Conservation (phyloP, 2,113 vertebrate genomes). For the Prietella phreatophila region DNA sequence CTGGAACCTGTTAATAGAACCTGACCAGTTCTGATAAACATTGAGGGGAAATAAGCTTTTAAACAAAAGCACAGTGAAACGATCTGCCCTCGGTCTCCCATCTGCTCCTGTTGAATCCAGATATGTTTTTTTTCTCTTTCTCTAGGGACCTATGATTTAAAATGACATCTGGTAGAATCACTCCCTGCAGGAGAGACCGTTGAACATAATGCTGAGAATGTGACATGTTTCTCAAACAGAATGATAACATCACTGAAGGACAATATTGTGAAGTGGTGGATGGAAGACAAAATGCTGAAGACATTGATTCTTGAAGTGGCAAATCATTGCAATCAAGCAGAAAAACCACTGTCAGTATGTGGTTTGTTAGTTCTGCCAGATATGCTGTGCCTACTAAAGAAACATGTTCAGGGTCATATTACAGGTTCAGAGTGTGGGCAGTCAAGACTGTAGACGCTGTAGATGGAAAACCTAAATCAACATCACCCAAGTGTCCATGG, state of each 20-base stretch:
- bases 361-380: not conserved
- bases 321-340: not conserved
- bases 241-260: not conserved
- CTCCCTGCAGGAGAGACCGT: not conserved
- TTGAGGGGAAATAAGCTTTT: not conserved
- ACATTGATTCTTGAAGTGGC: not conserved
- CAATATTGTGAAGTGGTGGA: not conserved
- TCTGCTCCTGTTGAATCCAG: not conserved
- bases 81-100: not conserved
- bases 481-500: not conserved
- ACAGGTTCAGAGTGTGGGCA: not conserved
- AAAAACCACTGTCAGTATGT: not conserved
- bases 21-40: not conserved
- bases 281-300: not conserved
- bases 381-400: not conserved
- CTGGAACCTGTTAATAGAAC: not conserved
- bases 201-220: not conserved
- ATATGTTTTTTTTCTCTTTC: not conserved
- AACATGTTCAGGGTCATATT: not conserved
- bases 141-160: not conserved
- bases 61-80: not conserved
- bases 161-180: not conserved
- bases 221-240: not conserved
- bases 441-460: not conserved
- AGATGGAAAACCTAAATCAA: not conserved